Conservation (phyloP, 2,797 vertebrate genomes). For the Rhynchonycteris naso region DNA sequence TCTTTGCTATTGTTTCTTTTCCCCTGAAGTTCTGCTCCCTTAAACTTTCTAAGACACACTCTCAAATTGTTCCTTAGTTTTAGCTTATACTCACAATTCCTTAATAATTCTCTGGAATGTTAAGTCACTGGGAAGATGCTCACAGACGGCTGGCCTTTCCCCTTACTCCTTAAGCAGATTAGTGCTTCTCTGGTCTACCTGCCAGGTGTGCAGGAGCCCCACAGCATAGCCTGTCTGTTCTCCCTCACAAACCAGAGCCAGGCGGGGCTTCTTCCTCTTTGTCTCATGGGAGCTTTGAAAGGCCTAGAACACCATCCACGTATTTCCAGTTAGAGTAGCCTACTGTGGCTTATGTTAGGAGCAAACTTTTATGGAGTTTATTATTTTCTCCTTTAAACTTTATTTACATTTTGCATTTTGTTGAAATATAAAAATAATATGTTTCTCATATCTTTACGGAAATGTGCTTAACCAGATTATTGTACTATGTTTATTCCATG, state of each 20-base stretch:
- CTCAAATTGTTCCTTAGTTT: background rate
- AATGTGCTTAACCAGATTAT: background rate
- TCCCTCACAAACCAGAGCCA: background rate
- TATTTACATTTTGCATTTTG: background rate
- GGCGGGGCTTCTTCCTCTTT: background rate
- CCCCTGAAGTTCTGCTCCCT: background rate
- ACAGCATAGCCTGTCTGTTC: accelerated
- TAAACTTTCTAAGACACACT: background rate
- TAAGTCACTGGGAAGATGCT: background rate
- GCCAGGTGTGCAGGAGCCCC: background rate
- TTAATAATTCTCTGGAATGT: constrained; percentile 4
- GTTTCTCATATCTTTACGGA: background rate
- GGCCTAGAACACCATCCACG: background rate
- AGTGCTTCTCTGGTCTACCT: background rate
- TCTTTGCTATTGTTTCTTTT: background rate
- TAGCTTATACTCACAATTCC: background rate
- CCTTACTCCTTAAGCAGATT: background rate
- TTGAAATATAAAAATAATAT: background rate
- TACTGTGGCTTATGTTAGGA: background rate
- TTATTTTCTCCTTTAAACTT: background rate
- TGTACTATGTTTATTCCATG: background rate
- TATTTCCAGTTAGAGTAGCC: background rate
- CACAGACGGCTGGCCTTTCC: background rate
- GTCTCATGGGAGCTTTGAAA: background rate
- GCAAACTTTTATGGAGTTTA: background rate